Conservation (phyloP, 2,888 invertebrate genomes). For the Aproaerema taeniolella region DNA sequence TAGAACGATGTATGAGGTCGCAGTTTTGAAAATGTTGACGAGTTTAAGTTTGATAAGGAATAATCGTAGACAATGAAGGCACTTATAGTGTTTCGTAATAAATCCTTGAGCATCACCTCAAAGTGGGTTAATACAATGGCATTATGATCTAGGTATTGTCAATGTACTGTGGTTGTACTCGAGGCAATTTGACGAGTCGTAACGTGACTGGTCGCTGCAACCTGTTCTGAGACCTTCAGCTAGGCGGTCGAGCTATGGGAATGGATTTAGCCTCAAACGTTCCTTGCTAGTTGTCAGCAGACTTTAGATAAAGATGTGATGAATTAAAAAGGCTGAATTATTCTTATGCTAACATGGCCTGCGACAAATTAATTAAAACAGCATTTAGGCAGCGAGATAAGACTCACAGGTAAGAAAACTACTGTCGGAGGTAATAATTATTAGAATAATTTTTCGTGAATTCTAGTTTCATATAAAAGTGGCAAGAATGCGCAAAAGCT, state of each 20-base stretch:
- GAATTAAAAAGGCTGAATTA: too few relatives aligned
- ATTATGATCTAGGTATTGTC: slow-evolving; percentile 20
- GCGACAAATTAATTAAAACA: too few relatives aligned
- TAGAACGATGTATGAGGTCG: too few relatives aligned
- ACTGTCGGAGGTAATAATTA: too few relatives aligned
- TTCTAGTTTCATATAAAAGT: too few relatives aligned
- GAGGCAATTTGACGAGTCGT: slow-evolving; percentile 18
- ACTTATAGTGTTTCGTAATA: slow-evolving; percentile 8
- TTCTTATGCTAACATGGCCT: too few relatives aligned
- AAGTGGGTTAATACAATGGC: slow-evolving; percentile 17
- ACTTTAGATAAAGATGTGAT: slow-evolving; percentile 7
- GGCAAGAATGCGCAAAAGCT: not conserved
- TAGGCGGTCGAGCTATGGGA: slow-evolving; percentile 22
- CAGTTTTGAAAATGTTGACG: not conserved
- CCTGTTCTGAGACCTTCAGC: slow-evolving; percentile 21
- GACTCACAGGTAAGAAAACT: too few relatives aligned
- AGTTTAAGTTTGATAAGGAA: not conserved
- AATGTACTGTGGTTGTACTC: slow-evolving; percentile 17
- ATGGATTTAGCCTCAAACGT: slow-evolving; percentile 17
- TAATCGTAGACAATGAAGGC: not conserved
- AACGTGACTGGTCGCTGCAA: slow-evolving; percentile 21
- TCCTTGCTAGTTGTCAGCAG: slow-evolving; percentile 8
- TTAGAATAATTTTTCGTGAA: too few relatives aligned
- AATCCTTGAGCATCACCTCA: slow-evolving; percentile 11
- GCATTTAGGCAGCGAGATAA: too few relatives aligned